Percentiles rank a stretch among this genome's conserved stretches.
phyloP scores from a whole-genome alignment of 2,797 vertebrate genomes.

The Chloroceryle inda region DNA sequence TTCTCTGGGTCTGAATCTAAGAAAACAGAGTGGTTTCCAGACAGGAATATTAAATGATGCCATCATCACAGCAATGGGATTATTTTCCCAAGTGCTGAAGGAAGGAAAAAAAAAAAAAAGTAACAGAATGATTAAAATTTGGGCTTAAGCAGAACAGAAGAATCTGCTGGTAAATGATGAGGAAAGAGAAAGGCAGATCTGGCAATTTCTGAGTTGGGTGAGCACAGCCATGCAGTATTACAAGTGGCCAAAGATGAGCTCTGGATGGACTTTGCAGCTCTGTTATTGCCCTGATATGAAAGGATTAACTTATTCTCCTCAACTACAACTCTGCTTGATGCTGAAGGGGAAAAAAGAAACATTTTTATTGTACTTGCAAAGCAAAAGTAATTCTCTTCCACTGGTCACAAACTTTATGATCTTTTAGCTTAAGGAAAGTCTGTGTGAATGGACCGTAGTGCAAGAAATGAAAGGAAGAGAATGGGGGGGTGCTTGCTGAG shows the following conservation, averaged over 20 bases:
- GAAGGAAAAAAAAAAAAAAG: background rate
- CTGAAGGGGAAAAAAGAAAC: background rate
- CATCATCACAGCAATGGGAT: background rate
- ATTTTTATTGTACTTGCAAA: background rate
- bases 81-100: background rate
- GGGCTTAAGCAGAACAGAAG: background rate
- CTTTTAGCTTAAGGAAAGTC: background rate
- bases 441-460: background rate
- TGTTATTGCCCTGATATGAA: background rate
- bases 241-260: background rate
- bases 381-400: background rate
- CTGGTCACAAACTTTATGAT: background rate
- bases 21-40: background rate
- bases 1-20: too few species aligned
- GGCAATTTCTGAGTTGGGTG: background rate
- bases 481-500: background rate
- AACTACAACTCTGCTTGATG: background rate
- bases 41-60: conserved; percentile 40
- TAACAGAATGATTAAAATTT: background rate
- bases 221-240: too few species aligned
- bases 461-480: background rate
- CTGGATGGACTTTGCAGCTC: background rate
- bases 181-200: background rate
- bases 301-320: background rate
- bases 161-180: background rate